phyloP scores from a whole-genome alignment of 1,140 invertebrate species.

The Asbolus verrucosus region DNA sequence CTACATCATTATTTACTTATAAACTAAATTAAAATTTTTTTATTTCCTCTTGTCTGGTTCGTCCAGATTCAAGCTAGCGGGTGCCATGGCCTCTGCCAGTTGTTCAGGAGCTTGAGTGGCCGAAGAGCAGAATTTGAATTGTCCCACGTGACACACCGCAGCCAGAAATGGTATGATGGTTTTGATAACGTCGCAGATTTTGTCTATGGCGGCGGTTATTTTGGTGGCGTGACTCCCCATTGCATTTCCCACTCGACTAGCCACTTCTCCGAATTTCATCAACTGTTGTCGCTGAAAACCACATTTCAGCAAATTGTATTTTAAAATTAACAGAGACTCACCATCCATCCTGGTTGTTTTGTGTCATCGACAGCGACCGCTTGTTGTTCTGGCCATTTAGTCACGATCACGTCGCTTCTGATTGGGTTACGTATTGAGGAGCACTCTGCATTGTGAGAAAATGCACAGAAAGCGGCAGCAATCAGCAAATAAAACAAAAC shows the following conservation, averaged over 20 bases:
- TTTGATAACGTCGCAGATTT: constrained; percentile 64
- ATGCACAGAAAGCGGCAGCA: background rate
- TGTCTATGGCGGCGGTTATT: constrained; percentile 61
- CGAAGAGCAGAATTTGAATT: constrained; percentile 63
- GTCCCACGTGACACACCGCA: constrained; percentile 62
- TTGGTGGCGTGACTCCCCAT: constrained; percentile 59
- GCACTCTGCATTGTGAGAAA: background rate
- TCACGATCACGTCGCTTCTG: constrained; percentile 48
- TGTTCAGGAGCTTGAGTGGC: constrained; percentile 56
- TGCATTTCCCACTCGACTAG: constrained; percentile 59
- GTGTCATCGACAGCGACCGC: constrained; percentile 20
- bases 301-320: constrained; percentile 13
- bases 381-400: constrained; percentile 30
- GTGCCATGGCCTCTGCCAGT: constrained; percentile 50
- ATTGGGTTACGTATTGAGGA: constrained; percentile 2
- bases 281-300: constrained; percentile 60
- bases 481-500: constrained; percentile 15
- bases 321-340: constrained; percentile 38
- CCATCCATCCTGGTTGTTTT: constrained; percentile 52
- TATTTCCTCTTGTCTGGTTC: constrained; percentile 50
- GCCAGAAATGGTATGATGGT: constrained; percentile 62
- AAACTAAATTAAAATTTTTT: no score
- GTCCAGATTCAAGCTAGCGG: constrained; percentile 51
- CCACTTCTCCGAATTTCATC: constrained; percentile 59
- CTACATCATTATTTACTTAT: no score